A percentile compares a stretch with the other conserved stretches of the same genome.
phyloP scores from a whole-genome alignment of 2,888 invertebrate genomes.

The Perizoma affinitatum region DNA sequence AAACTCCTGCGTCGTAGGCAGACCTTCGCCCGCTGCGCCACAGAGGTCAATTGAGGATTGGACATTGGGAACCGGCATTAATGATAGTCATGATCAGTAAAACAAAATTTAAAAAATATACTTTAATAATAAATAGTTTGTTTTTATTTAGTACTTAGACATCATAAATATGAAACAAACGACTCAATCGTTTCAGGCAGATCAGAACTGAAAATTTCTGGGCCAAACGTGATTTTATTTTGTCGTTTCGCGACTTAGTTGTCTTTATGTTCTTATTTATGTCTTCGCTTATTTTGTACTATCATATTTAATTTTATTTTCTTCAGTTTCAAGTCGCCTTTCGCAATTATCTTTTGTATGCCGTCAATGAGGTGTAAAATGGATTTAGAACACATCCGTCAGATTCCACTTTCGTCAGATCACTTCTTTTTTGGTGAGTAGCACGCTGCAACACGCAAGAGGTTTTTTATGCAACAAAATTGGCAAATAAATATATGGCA shows the following conservation, averaged over 20 bases:
- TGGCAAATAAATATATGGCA: too few species aligned
- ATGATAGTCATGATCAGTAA: background rate
- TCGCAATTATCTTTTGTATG: conserved; percentile 13
- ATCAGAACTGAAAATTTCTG: conserved; percentile 13
- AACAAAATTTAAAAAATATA: conserved; percentile 8
- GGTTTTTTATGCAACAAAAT: too few species aligned
- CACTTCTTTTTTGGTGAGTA: too few species aligned
- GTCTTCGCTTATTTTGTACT: conserved; percentile 9
- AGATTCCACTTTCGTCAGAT: too few species aligned
- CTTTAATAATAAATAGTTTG: background rate
- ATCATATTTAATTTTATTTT: conserved; percentile 4
- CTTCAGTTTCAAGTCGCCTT: conserved; percentile 5
- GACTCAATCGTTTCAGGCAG: conserved; percentile 11
- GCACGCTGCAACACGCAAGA: too few species aligned
- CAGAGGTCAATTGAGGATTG: too few species aligned
- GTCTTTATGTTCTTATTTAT: conserved; percentile 3
- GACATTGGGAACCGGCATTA: too few species aligned
- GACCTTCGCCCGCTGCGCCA: too few species aligned
- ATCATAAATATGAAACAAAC: conserved; percentile 11
- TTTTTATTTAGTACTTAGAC: background rate
- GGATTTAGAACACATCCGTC: too few species aligned
- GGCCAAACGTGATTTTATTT: conserved; percentile 9
- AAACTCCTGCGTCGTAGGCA: too few species aligned
- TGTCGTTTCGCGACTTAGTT: conserved; percentile 10
- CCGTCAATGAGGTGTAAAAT: conserved; percentile 6